Conservation (phyloP, 2,113 vertebrate species). For the Choloepus hoffmanni region DNA sequence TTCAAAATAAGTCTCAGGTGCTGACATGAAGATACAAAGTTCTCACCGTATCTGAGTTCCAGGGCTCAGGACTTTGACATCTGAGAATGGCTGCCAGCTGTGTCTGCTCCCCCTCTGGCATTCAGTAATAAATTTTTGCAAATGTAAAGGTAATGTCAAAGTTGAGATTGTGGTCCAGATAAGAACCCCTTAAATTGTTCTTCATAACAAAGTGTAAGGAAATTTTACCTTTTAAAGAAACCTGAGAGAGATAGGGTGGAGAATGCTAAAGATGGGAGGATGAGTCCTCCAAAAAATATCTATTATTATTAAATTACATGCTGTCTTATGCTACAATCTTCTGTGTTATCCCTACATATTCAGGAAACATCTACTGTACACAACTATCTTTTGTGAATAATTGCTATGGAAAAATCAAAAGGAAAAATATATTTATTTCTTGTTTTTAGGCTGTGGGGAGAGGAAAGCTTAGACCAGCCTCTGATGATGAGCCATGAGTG, state of each 20-base stretch:
- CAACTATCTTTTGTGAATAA: neutral
- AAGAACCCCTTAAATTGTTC: neutral
- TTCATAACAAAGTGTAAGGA: neutral
- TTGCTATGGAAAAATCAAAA: neutral
- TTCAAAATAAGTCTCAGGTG: neutral
- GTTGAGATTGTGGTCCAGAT: neutral
- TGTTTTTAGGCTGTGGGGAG: neutral
- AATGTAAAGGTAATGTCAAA: neutral
- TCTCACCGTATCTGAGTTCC: fast-evolving
- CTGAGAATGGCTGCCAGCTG: too few species aligned
- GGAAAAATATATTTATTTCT: neutral
- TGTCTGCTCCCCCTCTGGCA: too few species aligned
- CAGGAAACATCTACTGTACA: neutral
- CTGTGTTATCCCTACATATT: neutral
- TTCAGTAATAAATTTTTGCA: neutral
- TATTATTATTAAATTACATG: neutral
- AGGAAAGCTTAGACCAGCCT: neutral
- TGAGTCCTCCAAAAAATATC: neutral
- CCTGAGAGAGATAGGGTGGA: neutral
- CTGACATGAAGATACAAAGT: neutral
- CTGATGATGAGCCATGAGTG: neutral
- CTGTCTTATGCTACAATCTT: neutral
- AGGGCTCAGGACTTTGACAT: too few species aligned
- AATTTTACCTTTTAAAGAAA: neutral
- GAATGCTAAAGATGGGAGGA: neutral